These are phyloP conservation scores for Lontra canadensis DNA, from an alignment of 2,113 vertebrate species.

Conservation along the genomic window DNA sequence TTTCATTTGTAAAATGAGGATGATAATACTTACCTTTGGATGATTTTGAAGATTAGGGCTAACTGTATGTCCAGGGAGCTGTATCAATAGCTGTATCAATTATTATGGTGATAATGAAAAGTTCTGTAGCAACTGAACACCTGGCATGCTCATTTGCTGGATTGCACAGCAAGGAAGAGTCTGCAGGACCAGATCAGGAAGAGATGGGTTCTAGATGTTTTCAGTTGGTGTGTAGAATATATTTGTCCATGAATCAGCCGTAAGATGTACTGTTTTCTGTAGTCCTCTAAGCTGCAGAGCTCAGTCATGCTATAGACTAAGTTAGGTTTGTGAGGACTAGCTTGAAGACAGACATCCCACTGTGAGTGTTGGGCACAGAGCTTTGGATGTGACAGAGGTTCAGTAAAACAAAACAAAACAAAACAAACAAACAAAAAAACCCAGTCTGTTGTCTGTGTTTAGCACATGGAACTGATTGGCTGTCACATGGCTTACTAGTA, in stretches of 20 bases:
- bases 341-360: background rate
- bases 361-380: background rate
- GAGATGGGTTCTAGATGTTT: background rate
- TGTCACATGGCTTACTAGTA: background rate
- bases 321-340: background rate
- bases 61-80: background rate
- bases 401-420: background rate
- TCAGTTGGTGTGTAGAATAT: background rate
- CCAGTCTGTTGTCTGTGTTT: background rate
- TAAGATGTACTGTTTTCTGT: background rate
- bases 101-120: background rate
- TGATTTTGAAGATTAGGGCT: slow-evolving; percentile 1
- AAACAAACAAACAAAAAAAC: background rate
- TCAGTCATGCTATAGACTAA: background rate
- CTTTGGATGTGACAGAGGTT: background rate
- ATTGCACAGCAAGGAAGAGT: background rate
- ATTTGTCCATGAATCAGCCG: background rate
- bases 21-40: background rate
- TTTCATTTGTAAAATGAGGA: background rate
- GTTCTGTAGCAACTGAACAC: background rate
- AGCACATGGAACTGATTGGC: background rate
- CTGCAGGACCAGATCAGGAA: background rate
- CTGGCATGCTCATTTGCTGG: background rate
- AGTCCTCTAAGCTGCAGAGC: background rate
- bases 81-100: background rate